phyloP scores from a whole-genome alignment of 2,797 vertebrate genomes.

The Sciurus vulgaris region DNA sequence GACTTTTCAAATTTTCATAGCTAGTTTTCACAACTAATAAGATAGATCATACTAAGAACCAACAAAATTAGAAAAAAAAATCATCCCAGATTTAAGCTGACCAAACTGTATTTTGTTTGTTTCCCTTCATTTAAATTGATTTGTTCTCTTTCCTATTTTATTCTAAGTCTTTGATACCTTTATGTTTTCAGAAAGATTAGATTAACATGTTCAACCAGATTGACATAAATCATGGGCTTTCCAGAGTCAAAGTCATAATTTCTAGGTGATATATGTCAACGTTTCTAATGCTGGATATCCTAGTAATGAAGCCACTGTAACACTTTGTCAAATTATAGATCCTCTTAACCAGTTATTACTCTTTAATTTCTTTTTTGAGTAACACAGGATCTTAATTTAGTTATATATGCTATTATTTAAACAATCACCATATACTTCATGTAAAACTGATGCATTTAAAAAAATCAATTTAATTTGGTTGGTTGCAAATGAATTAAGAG shows the following conservation, averaged over 20 bases:
- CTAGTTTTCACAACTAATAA: background rate
- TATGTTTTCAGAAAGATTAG: background rate
- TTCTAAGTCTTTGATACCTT: background rate
- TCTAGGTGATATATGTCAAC: background rate
- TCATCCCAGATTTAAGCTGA: background rate
- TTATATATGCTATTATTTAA: background rate
- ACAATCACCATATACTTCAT: background rate
- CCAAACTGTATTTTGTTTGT: background rate
- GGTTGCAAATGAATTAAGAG: background rate
- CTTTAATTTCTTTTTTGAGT: background rate
- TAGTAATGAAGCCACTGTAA: constrained; percentile 7
- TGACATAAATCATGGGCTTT: constrained; percentile 12
- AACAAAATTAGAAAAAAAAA: background rate
- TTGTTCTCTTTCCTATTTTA: constrained; percentile 30
- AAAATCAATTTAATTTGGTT: background rate
- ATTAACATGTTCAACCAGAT: background rate
- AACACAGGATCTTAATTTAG: background rate
- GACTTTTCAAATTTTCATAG: background rate
- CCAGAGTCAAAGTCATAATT: constrained; percentile 27
- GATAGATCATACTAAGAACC: background rate
- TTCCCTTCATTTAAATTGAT: constrained; percentile 18
- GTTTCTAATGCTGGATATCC: background rate
- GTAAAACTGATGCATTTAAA: background rate
- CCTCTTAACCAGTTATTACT: background rate
- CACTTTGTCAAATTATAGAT: background rate